Evolutionary conservation across 2,797 vertebrate genomes (phyloP).

Genomic region (Enteromius paludinosus): DNA sequence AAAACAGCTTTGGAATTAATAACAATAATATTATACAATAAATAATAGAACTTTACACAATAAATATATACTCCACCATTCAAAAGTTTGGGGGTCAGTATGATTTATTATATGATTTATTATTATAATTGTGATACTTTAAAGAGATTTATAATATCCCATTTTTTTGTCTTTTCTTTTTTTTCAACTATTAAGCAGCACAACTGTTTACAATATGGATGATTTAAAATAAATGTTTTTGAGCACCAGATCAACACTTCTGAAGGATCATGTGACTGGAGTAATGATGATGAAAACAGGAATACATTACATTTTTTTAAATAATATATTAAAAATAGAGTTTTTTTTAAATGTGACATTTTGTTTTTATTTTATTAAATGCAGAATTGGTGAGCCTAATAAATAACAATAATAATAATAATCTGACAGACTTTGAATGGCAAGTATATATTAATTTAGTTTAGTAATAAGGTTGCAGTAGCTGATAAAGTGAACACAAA

Average conservation of each 20-base stretch:
- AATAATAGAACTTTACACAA: background rate
- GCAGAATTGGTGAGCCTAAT: background rate
- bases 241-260: background rate
- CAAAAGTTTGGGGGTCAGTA: background rate
- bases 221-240: background rate
- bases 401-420: background rate
- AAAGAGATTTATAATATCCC: background rate
- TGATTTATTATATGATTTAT: background rate
- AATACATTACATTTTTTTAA: background rate
- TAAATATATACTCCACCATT: background rate
- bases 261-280: background rate
- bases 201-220: background rate
- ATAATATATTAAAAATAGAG: background rate
- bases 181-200: background rate
- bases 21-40: background rate
- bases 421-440: background rate
- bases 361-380: background rate
- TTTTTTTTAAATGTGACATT: background rate
- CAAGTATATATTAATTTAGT: background rate
- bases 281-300: background rate
- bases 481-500: background rate
- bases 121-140: background rate
- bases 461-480: background rate
- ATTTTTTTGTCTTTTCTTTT: background rate
- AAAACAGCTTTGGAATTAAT: slow-evolving; percentile 8